These are phyloP conservation scores for Pachliopta kotzebuea DNA, from an alignment of 2,888 invertebrate species.

Conservation along the genomic window DNA sequence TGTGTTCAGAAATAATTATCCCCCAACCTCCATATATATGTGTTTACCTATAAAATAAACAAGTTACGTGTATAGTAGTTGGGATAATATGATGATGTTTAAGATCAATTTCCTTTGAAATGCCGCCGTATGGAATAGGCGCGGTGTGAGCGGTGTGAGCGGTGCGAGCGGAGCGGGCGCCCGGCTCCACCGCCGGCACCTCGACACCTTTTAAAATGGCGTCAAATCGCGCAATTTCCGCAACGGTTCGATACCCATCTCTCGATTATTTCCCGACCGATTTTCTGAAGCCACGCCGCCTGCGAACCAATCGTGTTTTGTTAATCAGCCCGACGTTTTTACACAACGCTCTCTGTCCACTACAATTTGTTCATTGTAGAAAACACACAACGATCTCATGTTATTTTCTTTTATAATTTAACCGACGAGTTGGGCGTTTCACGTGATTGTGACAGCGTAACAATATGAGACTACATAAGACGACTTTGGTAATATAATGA, in stretches of 20 bases:
- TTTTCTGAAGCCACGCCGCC: slow-evolving; percentile 53
- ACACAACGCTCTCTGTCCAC: slow-evolving; percentile 4
- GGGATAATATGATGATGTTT: neutral
- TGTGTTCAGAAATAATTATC: no score
- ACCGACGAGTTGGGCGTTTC: no score
- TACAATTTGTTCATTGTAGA: neutral
- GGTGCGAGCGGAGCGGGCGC: neutral
- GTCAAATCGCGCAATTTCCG: slow-evolving; percentile 69
- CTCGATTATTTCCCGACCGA: slow-evolving; percentile 63
- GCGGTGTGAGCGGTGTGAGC: neutral
- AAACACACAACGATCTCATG: neutral
- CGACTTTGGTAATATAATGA: no score
- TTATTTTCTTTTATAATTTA: neutral
- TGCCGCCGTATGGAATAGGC: neutral
- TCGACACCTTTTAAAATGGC: slow-evolving; percentile 54
- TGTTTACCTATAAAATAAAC: no score
- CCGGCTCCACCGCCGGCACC: slow-evolving; percentile 27
- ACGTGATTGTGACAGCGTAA: no score
- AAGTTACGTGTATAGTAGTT: no score
- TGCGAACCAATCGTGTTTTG: slow-evolving; percentile 42
- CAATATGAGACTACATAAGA: no score
- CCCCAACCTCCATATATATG: no score
- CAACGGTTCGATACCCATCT: slow-evolving; percentile 52
- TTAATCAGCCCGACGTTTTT: slow-evolving; percentile 37
- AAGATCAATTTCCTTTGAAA: neutral